Percentiles rank a stretch among this genome's conserved stretches.
Conservation (phyloP, 2,797 vertebrate species). For the Forpus xanthops region DNA sequence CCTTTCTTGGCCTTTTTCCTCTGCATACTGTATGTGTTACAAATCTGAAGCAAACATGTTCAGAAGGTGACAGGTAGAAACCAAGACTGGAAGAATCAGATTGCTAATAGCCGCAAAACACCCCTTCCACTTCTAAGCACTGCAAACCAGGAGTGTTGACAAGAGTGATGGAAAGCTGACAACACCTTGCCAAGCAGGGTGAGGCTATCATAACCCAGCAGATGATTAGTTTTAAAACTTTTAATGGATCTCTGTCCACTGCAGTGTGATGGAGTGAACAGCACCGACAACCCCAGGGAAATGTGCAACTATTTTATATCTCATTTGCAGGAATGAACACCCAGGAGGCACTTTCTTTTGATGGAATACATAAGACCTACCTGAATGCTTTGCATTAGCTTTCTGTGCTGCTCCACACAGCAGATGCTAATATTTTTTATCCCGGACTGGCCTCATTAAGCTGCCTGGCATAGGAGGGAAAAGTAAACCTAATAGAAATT, state of each 20-base stretch:
- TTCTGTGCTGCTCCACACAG: neutral
- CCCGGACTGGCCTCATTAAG: constrained; percentile 35
- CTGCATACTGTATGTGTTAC: neutral
- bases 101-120: constrained; percentile 8
- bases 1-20: neutral
- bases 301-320: constrained; percentile 18
- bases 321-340: constrained; percentile 44
- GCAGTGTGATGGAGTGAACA: neutral
- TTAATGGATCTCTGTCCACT: constrained; percentile 24
- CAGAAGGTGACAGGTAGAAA: constrained; percentile 4
- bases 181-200: neutral
- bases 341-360: constrained; percentile 41
- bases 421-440: neutral
- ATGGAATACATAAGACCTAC: constrained; percentile 28
- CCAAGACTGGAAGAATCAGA: neutral
- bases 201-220: neutral
- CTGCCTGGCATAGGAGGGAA: neutral
- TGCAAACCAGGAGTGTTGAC: neutral
- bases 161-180: constrained; percentile 12
- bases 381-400: neutral
- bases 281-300: neutral
- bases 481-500: neutral
- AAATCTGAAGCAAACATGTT: neutral
- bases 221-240: constrained; percentile 43
- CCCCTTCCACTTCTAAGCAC: neutral